These are phyloP conservation scores for Gymnorhina tibicen DNA, from an alignment of 2,113 vertebrate genomes.

Conservation along the genomic window DNA sequence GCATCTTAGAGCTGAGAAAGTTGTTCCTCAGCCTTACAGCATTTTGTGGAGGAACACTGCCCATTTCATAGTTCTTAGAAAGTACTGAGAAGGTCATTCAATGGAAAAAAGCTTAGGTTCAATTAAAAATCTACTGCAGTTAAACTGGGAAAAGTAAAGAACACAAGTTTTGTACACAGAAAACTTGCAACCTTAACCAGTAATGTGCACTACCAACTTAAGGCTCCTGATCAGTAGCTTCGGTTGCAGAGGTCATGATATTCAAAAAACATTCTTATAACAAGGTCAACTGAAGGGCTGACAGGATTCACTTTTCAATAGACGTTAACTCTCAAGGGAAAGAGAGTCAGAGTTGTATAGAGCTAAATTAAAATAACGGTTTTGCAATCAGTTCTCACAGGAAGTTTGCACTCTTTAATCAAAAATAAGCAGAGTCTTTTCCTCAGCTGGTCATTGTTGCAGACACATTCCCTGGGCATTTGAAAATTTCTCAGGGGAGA, in stretches of 20 bases:
- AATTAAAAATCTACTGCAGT: neutral
- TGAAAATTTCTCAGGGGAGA: slow-evolving; percentile 24
- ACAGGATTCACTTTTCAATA: slow-evolving; percentile 67
- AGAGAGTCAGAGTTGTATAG: slow-evolving; percentile 15
- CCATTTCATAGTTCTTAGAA: neutral
- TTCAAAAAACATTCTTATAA: neutral
- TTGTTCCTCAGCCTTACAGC: neutral
- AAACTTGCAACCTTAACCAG: neutral
- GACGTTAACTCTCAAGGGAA: slow-evolving; percentile 12
- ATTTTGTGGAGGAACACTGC: neutral
- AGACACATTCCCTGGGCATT: neutral
- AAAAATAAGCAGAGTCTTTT: slow-evolving; percentile 18
- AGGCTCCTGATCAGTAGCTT: neutral
- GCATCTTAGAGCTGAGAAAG: neutral
- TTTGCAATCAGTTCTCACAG: slow-evolving; percentile 44
- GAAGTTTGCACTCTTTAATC: slow-evolving; percentile 25
- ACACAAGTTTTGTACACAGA: neutral
- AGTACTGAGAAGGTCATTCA: neutral
- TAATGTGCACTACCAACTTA: neutral
- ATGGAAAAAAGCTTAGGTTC: neutral
- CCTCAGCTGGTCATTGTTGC: slow-evolving; percentile 46
- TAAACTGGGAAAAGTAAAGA: neutral
- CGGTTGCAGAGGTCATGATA: neutral
- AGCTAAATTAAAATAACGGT: slow-evolving; percentile 30
- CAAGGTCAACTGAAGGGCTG: slow-evolving; percentile 33